Evolutionary conservation across 2,797 vertebrate species (phyloP), one percentile per base, ranked within the genome.

Genomic region (Eupleurogrammus muticus): DNA sequence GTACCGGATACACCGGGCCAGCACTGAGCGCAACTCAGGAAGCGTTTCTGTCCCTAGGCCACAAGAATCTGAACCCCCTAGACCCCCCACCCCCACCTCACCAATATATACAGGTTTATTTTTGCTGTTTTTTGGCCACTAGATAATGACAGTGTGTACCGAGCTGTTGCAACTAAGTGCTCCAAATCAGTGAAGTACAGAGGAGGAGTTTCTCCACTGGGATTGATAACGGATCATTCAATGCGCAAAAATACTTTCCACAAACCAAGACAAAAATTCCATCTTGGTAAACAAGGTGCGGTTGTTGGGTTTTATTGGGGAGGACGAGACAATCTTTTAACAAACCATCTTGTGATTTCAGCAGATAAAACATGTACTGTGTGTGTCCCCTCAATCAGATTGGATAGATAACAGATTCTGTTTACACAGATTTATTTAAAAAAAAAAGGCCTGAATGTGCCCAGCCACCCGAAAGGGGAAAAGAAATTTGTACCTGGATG

Each of bases 151-250:
- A 46, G 2, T 36, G 17, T 55, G 36, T 56, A 12, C 28, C 53
- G 51, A 19, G 55, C 17, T 10, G 19, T 28, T 3, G 28, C 28
- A 28, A 28, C 28, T 3, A 28, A 28, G 28, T 11, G 34, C 9
- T 19, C 49, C 10, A 34, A 63, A 38, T 14, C 12, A 28, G 20
- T 36, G 17, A 35, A 20, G 28, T 21, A 20, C 14, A 20, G 53
- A 46, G 7, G 51, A 46, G 11, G 50, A 5, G 54, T 42, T 60
- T 59, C 34, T 62, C 63, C 21, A 48, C 23, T 23, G 19, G 23
- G 53, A 11, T 5, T 66, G 53, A 40, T 55, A 23, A 64, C 17
- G 47, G 28, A 48, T 60, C 54, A 35, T 47, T 24, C 21, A 4
- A 6, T 72, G 24, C 3, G 20, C 17, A n/a, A 51, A 1, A 28